Percentiles rank a stretch among this genome's conserved stretches.
phyloP scores from a whole-genome alignment of 2,888 invertebrate species.

The Plagodis pulveraria region DNA sequence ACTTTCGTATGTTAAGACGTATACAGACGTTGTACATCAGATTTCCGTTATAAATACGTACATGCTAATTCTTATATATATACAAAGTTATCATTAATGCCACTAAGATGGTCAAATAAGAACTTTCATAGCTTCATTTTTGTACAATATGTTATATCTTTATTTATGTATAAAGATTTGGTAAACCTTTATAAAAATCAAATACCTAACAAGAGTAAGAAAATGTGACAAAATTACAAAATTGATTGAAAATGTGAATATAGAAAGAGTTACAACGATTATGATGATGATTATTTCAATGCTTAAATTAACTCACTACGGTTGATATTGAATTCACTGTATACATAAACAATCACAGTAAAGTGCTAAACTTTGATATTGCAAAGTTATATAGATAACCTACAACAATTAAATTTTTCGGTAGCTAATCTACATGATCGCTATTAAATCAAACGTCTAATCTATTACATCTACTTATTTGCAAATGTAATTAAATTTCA shows the following conservation, averaged over 20 bases:
- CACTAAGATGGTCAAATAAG: conserved; percentile 22
- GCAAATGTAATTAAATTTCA: conserved; percentile 23
- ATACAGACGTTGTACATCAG: conserved; percentile 84
- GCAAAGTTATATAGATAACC: conserved; percentile 24
- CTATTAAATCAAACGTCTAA: conserved; percentile 28
- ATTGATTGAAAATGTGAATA: no score
- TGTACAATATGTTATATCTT: no score
- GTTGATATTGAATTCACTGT: no score
- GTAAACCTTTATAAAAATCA: no score
- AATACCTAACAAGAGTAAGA: no score
- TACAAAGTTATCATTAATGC: conserved; percentile 35
- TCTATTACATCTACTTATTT: conserved; percentile 29
- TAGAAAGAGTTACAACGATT: no score
- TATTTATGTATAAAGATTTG: no score
- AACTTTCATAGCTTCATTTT: no score
- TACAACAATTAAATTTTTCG: conserved; percentile 5
- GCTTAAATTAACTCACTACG: no score
- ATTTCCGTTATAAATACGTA: conserved; percentile 72
- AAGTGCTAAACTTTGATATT: conserved; percentile 2
- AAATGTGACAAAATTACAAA: no score
- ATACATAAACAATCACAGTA: no score
- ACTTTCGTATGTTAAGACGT: conserved; percentile 72
- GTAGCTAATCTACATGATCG: conserved; percentile 25
- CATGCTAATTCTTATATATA: conserved; percentile 47
- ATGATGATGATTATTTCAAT: no score